Evolutionary conservation across 2,113 vertebrate genomes (phyloP).

Genomic region (Azemiops feae): DNA sequence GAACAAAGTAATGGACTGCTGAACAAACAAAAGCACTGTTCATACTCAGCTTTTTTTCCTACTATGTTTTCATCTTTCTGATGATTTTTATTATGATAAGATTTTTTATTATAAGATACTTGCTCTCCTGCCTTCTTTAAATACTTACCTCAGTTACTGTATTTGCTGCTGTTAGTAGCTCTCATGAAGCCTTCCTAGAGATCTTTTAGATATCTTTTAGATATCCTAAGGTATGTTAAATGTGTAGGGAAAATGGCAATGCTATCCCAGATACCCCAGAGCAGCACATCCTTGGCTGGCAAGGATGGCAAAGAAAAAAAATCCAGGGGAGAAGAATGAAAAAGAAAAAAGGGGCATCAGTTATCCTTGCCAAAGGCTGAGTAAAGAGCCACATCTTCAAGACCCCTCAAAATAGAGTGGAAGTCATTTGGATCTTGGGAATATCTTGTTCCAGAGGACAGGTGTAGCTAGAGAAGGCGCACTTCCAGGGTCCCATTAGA

Average conservation of each 20-base stretch:
- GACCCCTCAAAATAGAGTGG: not conserved
- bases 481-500: not conserved
- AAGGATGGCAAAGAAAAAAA: not conserved
- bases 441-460: not conserved
- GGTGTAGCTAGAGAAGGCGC: not conserved
- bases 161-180: not conserved
- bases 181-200: not conserved
- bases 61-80: not conserved
- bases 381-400: not conserved
- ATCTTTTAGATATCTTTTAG: not conserved
- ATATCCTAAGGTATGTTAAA: not conserved
- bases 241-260: not conserved
- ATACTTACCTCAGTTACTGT: not conserved
- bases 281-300: not conserved
- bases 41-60: not conserved
- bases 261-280: not conserved
- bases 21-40: conserved; percentile 3
- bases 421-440: not conserved
- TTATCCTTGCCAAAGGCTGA: not conserved
- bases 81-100: not conserved
- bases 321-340: not conserved
- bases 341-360: not conserved
- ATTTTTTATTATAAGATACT: not conserved
- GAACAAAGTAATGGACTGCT: not conserved
- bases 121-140: conserved; percentile 4